Base-by-base conservation (phyloP, 1,140 invertebrate species). In the Nasonia longicornis region DNA sequence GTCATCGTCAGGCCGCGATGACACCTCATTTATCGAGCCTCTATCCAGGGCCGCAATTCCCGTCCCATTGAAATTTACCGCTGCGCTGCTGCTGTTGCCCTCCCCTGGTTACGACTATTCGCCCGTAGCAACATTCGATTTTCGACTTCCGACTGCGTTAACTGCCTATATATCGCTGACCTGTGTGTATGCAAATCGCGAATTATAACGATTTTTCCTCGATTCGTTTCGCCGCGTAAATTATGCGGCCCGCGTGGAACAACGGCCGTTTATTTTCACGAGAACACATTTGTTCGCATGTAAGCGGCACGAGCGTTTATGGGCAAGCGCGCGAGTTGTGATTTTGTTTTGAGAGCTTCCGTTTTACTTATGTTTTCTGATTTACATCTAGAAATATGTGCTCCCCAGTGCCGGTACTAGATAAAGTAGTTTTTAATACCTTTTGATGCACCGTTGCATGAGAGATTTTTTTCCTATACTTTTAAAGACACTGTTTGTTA, bases 1-100 rank as follows among this genome's bases (percentile, higher is more conserved):
- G 58, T 77, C 75, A 77, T 77, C 75, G 58, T 12, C 73, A 58
- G 71, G 26, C 45, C 31, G 48, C 63, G 63, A 77, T 77, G 75
- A 77, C 75, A 77, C 29, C 75, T 67, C 75, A 77, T 77, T 77
- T 74, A 74, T 63, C 38, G 70, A 72, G 42, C 14, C 69, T 35
- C 69, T 12, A 74, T 45, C 7, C 71, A 42, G 29, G 45, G 38
- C 38, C 11, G 38, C 38, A 52, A n/a, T 73, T 52, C 71, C 26
- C 38, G n/a, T 35, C 69, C 20, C 69, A 42, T 45, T 73, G 71
- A 73, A 45, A 73, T 73, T 73, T 22, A 20, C 16, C 3, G 52
- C 52, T 3, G 52, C 16, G 20, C 52, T 16, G 14, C 52, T 42
- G 38, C 42, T 48, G 2, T 48, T 38, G 6, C 26, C 38, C 8